A percentile compares a stretch with the other conserved stretches of the same genome.
These are phyloP conservation scores for Peromyscus eremicus DNA, from an alignment of 2,797 vertebrate genomes.

Conservation along the genomic window DNA sequence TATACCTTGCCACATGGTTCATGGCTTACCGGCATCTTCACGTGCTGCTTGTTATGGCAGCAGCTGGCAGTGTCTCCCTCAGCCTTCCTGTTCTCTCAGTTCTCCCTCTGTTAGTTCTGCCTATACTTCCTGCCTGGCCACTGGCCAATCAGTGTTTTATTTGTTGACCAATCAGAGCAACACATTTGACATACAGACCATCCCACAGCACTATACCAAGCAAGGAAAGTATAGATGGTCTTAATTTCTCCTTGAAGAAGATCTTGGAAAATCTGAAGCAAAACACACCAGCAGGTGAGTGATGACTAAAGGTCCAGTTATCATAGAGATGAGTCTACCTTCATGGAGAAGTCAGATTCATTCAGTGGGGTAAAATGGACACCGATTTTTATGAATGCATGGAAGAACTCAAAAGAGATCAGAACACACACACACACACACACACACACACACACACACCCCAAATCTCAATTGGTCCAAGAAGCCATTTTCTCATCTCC, in stretches of 20 bases:
- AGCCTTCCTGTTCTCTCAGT: too few relatives aligned
- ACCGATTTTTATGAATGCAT: not conserved
- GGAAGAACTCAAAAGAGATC: not conserved
- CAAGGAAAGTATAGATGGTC: not conserved
- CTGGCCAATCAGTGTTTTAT: too few relatives aligned
- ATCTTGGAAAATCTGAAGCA: not conserved
- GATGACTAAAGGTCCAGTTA: not conserved
- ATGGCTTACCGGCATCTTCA: too few relatives aligned
- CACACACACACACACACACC: not conserved
- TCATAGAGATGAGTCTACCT: not conserved
- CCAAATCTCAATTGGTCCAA: not conserved
- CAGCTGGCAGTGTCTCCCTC: too few relatives aligned
- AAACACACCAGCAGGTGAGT: not conserved
- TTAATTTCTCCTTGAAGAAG: not conserved
- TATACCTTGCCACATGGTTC: too few relatives aligned
- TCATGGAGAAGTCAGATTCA: not conserved
- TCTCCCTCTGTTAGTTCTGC: too few relatives aligned
- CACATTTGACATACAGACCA: too few relatives aligned
- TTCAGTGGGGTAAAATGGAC: accelerated
- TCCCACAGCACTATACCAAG: not conserved
- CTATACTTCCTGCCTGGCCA: too few relatives aligned
- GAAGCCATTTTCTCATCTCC: not conserved
- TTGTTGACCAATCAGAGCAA: too few relatives aligned
- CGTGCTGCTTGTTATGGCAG: too few relatives aligned
- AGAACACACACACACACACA: not conserved